These are phyloP conservation scores for Amblyraja radiata DNA, from an alignment of 2,797 vertebrate species.

Conservation along the genomic window DNA sequence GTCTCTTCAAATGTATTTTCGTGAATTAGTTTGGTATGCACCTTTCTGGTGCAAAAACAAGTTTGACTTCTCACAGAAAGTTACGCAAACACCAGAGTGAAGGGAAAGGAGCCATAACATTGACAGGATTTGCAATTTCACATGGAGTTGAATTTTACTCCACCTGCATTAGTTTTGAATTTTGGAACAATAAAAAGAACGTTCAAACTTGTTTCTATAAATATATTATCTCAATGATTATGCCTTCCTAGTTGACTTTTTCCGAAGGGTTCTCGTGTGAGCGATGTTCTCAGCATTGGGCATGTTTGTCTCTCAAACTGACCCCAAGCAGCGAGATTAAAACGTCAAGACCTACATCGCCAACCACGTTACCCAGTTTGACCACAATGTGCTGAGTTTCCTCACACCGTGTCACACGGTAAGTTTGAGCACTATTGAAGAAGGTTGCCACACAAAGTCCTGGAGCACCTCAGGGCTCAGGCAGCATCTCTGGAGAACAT, in stretches of 20 bases:
- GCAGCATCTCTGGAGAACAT: no score
- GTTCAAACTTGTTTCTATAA: neutral
- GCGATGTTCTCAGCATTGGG: conserved; percentile 88
- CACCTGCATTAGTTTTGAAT: neutral
- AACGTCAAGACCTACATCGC: conserved; percentile 70
- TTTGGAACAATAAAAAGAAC: neutral
- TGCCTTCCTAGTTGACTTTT: neutral
- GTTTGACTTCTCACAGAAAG: neutral
- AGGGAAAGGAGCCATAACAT: neutral
- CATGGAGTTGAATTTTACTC: no score
- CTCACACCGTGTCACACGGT: conserved; percentile 83
- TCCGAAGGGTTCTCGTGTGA: conserved; percentile 58
- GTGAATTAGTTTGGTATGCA: neutral
- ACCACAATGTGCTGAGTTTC: conserved; percentile 84
- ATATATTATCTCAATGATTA: neutral
- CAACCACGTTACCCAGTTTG: conserved; percentile 88
- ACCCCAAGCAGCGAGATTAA: conserved; percentile 61
- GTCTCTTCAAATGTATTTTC: neutral
- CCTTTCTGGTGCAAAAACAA: neutral
- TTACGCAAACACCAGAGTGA: neutral
- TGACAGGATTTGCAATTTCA: neutral
- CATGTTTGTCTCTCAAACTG: conserved; percentile 76
- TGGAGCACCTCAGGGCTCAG: no score
- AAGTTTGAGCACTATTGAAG: conserved; percentile 50
- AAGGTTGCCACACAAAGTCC: no score